phyloP scores from a whole-genome alignment of 2,113 vertebrate species.

The Urocitellus parryii region DNA sequence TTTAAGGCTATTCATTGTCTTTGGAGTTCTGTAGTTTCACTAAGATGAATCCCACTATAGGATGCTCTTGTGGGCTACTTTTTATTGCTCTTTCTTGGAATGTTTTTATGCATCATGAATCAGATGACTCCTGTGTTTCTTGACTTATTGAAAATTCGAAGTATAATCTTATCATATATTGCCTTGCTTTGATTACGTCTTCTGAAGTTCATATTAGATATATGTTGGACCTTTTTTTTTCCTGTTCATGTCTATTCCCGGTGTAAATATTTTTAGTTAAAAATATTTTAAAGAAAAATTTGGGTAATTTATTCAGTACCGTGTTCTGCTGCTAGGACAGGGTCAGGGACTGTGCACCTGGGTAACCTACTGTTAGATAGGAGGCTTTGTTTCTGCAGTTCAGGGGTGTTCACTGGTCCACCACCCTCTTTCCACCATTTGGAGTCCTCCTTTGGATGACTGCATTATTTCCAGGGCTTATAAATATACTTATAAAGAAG shows the following conservation, averaged over 20 bases:
- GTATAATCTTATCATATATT: neutral
- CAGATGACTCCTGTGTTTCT: neutral
- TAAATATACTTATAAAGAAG: neutral
- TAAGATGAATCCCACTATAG: no score
- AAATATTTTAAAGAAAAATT: neutral
- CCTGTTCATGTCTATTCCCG: neutral
- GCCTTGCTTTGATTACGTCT: neutral
- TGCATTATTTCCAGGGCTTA: neutral
- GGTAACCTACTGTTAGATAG: neutral
- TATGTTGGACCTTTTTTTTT: neutral
- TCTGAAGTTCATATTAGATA: conserved; percentile 24
- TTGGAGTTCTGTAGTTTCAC: neutral
- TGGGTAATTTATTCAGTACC: neutral
- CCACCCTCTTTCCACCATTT: neutral
- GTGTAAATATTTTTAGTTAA: neutral
- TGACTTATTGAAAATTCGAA: neutral
- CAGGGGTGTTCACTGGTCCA: neutral
- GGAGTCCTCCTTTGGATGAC: neutral
- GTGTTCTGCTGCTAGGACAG: neutral
- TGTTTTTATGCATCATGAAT: conserved; percentile 1
- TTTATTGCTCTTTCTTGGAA: neutral
- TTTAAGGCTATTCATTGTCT: neutral
- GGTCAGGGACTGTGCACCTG: neutral
- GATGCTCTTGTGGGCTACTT: neutral
- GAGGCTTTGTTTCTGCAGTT: neutral